Evolutionary conservation across 2,797 vertebrate genomes (phyloP), one percentile per base, ranked within the genome.

Genomic region (Sorex maritimensis): DNA sequence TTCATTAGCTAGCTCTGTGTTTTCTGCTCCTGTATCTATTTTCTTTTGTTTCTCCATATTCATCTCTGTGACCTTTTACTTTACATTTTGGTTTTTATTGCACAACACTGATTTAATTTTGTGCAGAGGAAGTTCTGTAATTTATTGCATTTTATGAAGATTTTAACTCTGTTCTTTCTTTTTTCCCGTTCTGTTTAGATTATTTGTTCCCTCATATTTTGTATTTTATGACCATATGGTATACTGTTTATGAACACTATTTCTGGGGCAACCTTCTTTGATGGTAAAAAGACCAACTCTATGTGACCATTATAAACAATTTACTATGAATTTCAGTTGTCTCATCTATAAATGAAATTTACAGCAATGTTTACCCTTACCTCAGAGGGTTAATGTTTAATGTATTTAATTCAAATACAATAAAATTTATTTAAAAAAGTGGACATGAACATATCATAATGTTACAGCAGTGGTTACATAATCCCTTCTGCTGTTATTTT

Each of bases 101-200:
- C 19, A 88, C 28, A 46, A 44, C 28, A 10, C 81, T 75, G 61
- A 90, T 91, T 94, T 95, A 75, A 93, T 92, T 90, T 81, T 92
- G 74, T 86, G 34, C 30, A 69, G 6, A 34, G 6, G 21, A 63
- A 78, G 63, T 89, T 67, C 78, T 52, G 1, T 72, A 78, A 65
- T 63, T 88, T 89, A 87, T 80, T 86, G 12, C 91, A 14, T 81
- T 55, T 79, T 73, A 5, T 75, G 67, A 80, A 14, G 30, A 72
- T 89, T 85, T 88, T 85, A 89, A 78, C 87, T 95, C 23, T 88
- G 28, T 12, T 41, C 2, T 11, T 58, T 58, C 19, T 58, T 58
- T 55, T 81, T 26, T 12, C 15, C 21, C 38, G 26, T 19, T 86
- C 4, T 34, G 1, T 58, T 81, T 74, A 49, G 63, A 21, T n/a